Conservation (phyloP, 2,888 invertebrate species). For the Cylindroiulus punctatus region DNA sequence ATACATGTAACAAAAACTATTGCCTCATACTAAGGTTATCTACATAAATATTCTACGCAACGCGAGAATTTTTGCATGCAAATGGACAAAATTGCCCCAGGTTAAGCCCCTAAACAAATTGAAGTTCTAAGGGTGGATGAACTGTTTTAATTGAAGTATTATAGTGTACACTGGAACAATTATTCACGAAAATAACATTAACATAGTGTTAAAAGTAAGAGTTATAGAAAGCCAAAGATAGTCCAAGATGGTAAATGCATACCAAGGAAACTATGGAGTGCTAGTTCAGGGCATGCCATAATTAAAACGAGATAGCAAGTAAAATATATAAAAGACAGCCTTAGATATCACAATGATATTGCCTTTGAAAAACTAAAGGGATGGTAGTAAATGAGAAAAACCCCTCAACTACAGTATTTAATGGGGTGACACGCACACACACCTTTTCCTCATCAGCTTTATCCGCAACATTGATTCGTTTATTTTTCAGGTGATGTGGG, state of each 20-base stretch:
- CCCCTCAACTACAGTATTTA: neutral
- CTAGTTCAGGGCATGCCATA: neutral
- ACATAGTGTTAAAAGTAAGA: neutral
- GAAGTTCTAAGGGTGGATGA: neutral
- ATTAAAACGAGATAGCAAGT: neutral
- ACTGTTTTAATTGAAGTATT: neutral
- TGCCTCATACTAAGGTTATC: neutral
- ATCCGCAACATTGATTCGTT: conserved; percentile 79
- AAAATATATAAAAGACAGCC: neutral
- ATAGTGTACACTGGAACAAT: neutral
- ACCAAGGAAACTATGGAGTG: neutral
- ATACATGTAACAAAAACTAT: neutral
- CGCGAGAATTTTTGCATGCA: neutral
- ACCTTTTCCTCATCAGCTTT: conserved; percentile 76
- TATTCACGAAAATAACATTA: neutral
- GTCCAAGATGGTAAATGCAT: neutral
- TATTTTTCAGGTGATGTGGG: conserved; percentile 98
- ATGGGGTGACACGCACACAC: neutral
- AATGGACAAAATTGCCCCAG: too few species aligned
- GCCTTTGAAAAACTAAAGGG: neutral
- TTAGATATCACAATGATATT: neutral
- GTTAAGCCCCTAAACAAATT: neutral
- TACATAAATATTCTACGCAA: neutral
- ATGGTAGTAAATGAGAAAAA: conserved; percentile 18
- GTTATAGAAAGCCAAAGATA: neutral